Evolutionary conservation across 2,113 vertebrate genomes (phyloP), one percentile per base, ranked within the genome.

Genomic region (Suncus etruscus): DNA sequence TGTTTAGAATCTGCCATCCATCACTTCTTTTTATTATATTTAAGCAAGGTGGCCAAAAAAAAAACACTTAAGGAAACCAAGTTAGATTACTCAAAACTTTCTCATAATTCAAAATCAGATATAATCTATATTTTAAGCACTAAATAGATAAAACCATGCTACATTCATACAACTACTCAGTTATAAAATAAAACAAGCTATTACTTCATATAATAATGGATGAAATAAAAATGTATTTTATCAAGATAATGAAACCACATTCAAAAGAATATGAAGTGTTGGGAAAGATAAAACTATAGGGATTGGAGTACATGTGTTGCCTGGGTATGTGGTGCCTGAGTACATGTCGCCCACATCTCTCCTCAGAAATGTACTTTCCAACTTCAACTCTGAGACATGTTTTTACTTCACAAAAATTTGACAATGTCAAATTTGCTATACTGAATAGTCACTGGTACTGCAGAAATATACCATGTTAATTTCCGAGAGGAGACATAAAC

Each of bases 21-120:
- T 0, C 20, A 31, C 5, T 47, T 20, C 12, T 80, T n/a, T 86
- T 70, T 73, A 68, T 72, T 81, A 39, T 39, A 39, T 83, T 79
- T 86, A 82, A 77, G 27, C 8, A 74, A 77, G 11, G 29, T 6
- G 12, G 39, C 39, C 68, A 89, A 82, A 86, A 18, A 29, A 31
- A 18, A 29, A 31, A 51, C 75, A 18, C n/a, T 68, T 79, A 73
- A 61, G 74, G 54, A 87, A 90, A 75, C 69, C 12, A 90, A 90
- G 1, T 74, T 48, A 69, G 47, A 73, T 86, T 86, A 63, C n/a
- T 65, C 15, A 94, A 51, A 82, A 75, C 63, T 29, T 25, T 70
- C 50, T 86, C n/a, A 86, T 12, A 22, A 86, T 1, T 12, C 51
- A 5, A 73, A 83, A n/a, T 73, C 73, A 3, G 48, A 95, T 83